Evolutionary conservation across 2,888 invertebrate genomes (phyloP).

Genomic region (Catonia carolina): DNA sequence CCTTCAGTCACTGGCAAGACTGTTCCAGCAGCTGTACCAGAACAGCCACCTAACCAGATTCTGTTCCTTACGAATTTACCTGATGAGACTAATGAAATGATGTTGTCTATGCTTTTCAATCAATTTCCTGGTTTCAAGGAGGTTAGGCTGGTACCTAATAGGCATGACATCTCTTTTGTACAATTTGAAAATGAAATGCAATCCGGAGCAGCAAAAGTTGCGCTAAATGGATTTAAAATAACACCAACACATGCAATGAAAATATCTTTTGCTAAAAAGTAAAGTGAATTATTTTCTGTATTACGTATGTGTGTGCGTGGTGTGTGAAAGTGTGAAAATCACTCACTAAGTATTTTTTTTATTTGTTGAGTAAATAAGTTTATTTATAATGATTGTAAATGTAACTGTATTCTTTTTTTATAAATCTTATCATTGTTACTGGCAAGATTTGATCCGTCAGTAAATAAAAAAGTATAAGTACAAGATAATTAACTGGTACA

Average conservation of each 20-base stretch:
- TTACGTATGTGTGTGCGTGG: too few relatives aligned
- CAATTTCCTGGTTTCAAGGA: slow-evolving; percentile 99
- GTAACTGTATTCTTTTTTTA: too few relatives aligned
- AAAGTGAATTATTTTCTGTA: too few relatives aligned
- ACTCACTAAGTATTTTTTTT: too few relatives aligned
- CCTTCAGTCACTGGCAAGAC: slow-evolving; percentile 9
- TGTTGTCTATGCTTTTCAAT: slow-evolving; percentile 97
- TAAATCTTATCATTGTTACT: too few relatives aligned
- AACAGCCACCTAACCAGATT: slow-evolving; percentile 99
- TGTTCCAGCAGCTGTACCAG: slow-evolving; percentile 53
- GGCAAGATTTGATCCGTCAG: too few relatives aligned
- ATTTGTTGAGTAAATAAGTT: too few relatives aligned
- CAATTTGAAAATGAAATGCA: slow-evolving; percentile 95
- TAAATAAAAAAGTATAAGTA: too few relatives aligned
- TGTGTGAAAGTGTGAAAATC: too few relatives aligned
- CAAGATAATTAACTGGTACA: too few relatives aligned
- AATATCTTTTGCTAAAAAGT: slow-evolving; percentile 98
- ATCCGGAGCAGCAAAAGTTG: slow-evolving; percentile 91
- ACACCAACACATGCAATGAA: slow-evolving; percentile 99
- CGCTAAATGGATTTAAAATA: slow-evolving; percentile 97
- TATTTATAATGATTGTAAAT: too few relatives aligned
- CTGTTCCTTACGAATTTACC: slow-evolving; percentile 98
- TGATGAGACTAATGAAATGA: slow-evolving; percentile 98
- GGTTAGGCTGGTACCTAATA: slow-evolving; percentile 94
- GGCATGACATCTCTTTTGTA: slow-evolving; percentile 98